These are phyloP conservation scores for Ptiloglossa arizonensis DNA, from an alignment of 1,140 invertebrate genomes.

Conservation along the genomic window DNA sequence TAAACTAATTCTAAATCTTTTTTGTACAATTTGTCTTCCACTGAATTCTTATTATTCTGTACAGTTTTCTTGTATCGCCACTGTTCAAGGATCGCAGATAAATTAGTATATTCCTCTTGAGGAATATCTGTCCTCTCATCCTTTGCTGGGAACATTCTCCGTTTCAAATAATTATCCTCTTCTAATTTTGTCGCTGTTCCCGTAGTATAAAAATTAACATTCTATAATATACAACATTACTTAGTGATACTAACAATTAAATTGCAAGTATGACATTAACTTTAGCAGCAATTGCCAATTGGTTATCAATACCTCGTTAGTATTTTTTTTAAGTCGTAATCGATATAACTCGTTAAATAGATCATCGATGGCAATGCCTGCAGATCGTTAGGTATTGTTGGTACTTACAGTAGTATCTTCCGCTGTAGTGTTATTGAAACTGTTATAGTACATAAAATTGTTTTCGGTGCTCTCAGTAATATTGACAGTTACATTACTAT, in stretches of 20 bases:
- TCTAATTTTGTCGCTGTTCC: slow-evolving; percentile 12
- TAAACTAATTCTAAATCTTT: neutral
- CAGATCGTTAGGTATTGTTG: neutral
- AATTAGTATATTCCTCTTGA: slow-evolving; percentile 4
- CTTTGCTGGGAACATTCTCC: neutral
- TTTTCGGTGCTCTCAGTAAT: neutral
- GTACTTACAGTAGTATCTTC: slow-evolving; percentile 23
- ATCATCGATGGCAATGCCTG: neutral
- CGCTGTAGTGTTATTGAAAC: neutral
- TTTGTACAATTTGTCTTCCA: neutral
- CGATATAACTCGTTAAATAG: neutral
- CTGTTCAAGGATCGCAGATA: slow-evolving; percentile 12
- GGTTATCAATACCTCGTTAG: neutral
- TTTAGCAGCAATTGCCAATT: slow-evolving; percentile 13
- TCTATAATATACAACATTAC: slow-evolving; percentile 44
- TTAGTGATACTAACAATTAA: slow-evolving; percentile 5
- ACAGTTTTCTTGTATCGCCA: neutral
- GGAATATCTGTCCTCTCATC: neutral
- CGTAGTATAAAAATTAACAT: slow-evolving; percentile 45
- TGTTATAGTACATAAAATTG: slow-evolving; percentile 3
- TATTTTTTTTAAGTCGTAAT: neutral
- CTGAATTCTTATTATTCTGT: neutral
- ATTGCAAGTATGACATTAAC: neutral
- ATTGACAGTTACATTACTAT: neutral
- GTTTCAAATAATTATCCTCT: neutral